These are phyloP conservation scores for Callipepla squamata DNA, from an alignment of 2,113 vertebrate species.

Conservation along the genomic window DNA sequence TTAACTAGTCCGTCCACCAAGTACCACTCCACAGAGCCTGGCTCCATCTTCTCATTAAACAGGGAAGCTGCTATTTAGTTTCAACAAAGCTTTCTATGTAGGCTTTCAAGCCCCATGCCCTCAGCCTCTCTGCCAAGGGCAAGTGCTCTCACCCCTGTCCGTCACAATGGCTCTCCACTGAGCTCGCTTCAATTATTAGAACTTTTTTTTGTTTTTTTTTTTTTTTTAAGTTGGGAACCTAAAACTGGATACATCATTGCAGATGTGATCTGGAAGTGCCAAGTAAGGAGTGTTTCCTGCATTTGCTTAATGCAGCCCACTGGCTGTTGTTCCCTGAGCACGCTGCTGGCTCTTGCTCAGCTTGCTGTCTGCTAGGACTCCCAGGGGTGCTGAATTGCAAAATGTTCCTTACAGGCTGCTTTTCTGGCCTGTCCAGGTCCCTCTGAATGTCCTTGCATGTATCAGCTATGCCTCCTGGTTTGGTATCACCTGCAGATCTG, in stretches of 20 bases:
- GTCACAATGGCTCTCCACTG: background rate
- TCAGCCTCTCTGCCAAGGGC: background rate
- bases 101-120: background rate
- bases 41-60: background rate
- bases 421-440: background rate
- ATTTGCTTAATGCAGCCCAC: background rate
- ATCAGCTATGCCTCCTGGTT: background rate
- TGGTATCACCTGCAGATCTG: background rate
- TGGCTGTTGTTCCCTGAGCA: background rate
- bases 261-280: background rate
- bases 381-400: background rate
- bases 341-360: rapidly evolving
- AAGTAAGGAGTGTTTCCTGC: background rate
- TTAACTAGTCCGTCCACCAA: background rate
- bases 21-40: background rate
- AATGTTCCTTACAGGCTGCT: background rate
- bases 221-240: background rate
- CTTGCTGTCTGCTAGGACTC: background rate
- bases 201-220: background rate
- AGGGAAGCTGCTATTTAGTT: background rate
- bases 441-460: background rate
- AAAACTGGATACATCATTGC: background rate
- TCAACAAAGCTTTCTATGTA: background rate
- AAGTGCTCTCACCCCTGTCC: background rate
- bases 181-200: background rate